phyloP scores from a whole-genome alignment of 2,797 vertebrate species.

The Myotis vivesi region DNA sequence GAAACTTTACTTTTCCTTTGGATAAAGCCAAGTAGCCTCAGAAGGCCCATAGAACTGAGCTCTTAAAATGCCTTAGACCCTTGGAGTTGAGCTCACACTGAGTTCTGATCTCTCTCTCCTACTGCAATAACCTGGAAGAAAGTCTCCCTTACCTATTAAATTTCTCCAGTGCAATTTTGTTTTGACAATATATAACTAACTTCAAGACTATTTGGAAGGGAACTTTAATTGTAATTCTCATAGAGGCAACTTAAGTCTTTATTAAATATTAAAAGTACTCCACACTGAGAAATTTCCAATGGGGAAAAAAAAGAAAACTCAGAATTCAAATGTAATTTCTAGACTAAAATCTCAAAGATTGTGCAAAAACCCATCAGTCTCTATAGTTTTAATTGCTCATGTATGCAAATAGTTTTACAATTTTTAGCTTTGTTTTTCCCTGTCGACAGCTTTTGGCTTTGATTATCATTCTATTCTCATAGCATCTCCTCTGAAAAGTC shows the following conservation, averaged over 20 bases:
- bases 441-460: neutral
- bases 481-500: neutral
- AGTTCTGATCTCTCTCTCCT: neutral
- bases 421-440: neutral
- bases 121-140: neutral
- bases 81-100: neutral
- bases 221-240: neutral
- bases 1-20: neutral
- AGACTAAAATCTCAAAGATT: neutral
- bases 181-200: neutral
- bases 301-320: neutral
- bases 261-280: neutral
- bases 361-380: neutral
- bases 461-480: neutral
- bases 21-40: neutral
- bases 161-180: neutral
- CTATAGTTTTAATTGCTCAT: neutral
- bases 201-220: neutral
- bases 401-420: neutral
- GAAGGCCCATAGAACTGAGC: neutral
- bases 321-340: neutral
- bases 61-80: neutral
- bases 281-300: neutral
- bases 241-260: neutral
- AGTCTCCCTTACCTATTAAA: neutral